Conservation (phyloP, 2,113 vertebrate genomes). For the Scomber colias region DNA sequence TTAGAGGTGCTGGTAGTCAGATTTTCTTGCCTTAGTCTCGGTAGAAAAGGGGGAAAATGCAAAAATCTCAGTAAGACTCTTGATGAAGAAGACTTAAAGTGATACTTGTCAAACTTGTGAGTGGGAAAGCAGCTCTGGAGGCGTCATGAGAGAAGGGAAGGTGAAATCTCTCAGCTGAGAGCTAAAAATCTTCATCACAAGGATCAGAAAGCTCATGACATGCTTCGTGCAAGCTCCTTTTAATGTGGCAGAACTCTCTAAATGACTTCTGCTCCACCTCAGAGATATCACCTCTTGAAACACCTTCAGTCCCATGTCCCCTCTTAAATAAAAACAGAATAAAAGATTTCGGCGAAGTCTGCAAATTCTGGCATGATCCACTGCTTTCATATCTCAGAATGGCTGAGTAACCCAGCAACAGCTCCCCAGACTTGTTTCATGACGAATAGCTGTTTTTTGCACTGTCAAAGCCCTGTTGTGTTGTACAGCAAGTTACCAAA, state of each 20-base stretch:
- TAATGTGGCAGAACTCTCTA: neutral
- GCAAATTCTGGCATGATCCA: conserved; percentile 29
- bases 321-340: conserved; percentile 41
- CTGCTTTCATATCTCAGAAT: conserved; percentile 37
- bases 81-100: neutral
- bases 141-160: neutral
- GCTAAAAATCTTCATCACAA: conserved; percentile 33
- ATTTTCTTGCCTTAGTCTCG: too few species aligned
- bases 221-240: conserved; percentile 16
- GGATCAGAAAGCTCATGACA: conserved; percentile 17
- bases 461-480: conserved; percentile 41
- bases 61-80: conserved; percentile 1
- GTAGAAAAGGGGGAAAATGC: neutral
- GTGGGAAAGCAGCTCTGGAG: neutral
- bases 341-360: conserved; percentile 19
- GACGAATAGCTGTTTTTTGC: conserved; percentile 44
- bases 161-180: conserved; percentile 14
- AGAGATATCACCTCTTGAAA: conserved; percentile 16
- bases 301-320: conserved; percentile 8
- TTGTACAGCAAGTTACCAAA: conserved; percentile 54
- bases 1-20: neutral
- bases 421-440: conserved; percentile 24
- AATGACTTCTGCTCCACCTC: conserved; percentile 20
- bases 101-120: conserved; percentile 1
- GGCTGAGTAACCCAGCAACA: conserved; percentile 16